Percentiles rank a stretch among this genome's conserved stretches.
Evolutionary conservation across 2,888 invertebrate genomes (phyloP).

Genomic region (Abrostola tripartita): DNA sequence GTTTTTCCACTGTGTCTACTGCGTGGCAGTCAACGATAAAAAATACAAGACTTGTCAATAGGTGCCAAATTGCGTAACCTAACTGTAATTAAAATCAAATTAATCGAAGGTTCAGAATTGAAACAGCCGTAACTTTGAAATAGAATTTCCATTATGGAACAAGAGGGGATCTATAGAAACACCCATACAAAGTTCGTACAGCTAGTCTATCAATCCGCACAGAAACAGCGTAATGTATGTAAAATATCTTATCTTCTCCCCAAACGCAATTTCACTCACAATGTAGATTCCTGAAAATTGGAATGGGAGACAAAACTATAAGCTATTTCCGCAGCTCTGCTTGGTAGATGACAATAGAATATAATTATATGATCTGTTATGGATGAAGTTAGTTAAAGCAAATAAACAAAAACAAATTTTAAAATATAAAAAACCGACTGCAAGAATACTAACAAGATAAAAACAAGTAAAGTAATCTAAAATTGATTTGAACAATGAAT

Average conservation of each 20-base stretch:
- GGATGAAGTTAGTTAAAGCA: too few relatives aligned
- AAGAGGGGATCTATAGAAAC: background rate
- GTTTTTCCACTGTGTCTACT: too few relatives aligned
- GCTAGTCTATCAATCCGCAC: constrained; percentile 18
- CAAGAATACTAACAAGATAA: too few relatives aligned
- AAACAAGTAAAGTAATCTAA: too few relatives aligned
- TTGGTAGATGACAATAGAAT: too few relatives aligned
- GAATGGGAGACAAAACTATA: constrained; percentile 25
- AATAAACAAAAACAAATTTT: too few relatives aligned
- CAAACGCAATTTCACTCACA: constrained; percentile 34
- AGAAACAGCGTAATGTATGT: constrained; percentile 39
- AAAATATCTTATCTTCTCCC: constrained; percentile 36
- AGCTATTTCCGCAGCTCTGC: background rate
- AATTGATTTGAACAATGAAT: too few relatives aligned
- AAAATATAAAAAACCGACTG: too few relatives aligned
- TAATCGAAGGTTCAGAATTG: background rate
- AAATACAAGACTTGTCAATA: too few relatives aligned
- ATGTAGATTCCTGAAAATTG: constrained; percentile 32
- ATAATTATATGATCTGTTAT: too few relatives aligned
- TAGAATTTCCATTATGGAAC: constrained; percentile 6
- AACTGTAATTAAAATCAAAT: background rate
- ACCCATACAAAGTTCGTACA: background rate
- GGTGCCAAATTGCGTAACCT: background rate
- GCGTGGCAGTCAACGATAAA: too few relatives aligned
- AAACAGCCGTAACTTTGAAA: background rate